phyloP scores from a whole-genome alignment of 2,113 vertebrate species.

The Arizona elegans region DNA sequence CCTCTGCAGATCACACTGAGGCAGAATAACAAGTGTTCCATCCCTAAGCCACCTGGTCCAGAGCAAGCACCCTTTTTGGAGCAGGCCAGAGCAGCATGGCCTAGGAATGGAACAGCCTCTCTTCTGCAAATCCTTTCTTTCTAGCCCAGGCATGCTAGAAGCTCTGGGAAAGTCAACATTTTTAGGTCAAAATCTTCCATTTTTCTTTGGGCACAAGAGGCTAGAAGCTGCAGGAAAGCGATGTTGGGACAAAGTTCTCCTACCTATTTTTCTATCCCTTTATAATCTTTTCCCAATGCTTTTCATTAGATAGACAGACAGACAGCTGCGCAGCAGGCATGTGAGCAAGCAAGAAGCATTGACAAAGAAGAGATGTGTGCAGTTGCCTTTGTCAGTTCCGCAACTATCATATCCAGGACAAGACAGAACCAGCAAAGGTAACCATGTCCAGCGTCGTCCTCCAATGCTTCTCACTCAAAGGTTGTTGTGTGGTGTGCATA shows the following conservation, averaged over 20 bases:
- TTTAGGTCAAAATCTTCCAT: not conserved
- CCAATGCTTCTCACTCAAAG: not conserved
- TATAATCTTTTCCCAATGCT: not conserved
- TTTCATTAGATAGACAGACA: not conserved
- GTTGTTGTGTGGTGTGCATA: not conserved
- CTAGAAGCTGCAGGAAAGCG: not conserved
- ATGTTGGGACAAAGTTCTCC: not conserved
- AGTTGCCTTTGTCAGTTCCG: not conserved
- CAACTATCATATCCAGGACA: not conserved
- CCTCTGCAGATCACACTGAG: not conserved
- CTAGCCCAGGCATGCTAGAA: not conserved
- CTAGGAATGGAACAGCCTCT: not conserved
- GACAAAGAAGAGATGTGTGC: not conserved
- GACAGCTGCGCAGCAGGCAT: not conserved
- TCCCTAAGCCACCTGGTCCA: not conserved
- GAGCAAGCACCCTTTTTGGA: not conserved
- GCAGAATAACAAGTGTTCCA: not conserved
- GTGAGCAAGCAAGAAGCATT: not conserved
- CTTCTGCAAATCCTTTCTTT: not conserved
- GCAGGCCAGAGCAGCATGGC: not conserved
- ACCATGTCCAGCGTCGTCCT: not conserved
- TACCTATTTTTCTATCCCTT: not conserved
- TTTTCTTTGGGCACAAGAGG: not conserved
- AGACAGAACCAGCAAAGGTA: not conserved
- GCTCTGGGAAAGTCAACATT: not conserved